A percentile compares a stretch with the other conserved stretches of the same genome.
Conservation (phyloP, 35 echinoderm and acorn worm species). For the Diadema setosum region DNA sequence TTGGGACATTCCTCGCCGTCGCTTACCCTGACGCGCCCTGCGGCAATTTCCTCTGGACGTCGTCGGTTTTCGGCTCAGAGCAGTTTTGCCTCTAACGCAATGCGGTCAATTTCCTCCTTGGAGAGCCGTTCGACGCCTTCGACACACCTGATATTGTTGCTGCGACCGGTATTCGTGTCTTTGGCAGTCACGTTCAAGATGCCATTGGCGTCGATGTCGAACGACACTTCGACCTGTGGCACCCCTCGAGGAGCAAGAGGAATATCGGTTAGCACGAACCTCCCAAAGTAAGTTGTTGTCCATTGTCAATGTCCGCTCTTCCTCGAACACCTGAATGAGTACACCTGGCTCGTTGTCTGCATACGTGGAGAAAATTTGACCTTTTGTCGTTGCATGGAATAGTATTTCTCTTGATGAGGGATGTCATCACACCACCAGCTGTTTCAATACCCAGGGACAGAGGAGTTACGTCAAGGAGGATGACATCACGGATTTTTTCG, state of each 20-base stretch:
- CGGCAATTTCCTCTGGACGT: too few relatives aligned
- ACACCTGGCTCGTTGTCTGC: constrained; percentile 67
- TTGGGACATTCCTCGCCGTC: too few relatives aligned
- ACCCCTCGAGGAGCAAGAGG: constrained; percentile 71
- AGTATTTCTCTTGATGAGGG: constrained; percentile 71
- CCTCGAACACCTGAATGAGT: constrained; percentile 72
- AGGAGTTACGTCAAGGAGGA: constrained; percentile 83
- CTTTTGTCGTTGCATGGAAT: constrained; percentile 25
- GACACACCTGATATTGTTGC: constrained; percentile 59
- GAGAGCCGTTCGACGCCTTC: constrained; percentile 16
- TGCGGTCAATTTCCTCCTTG: constrained; percentile 59
- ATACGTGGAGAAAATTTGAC: constrained; percentile 42
- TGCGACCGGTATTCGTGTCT: constrained; percentile 52
- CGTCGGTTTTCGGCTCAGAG: constrained; percentile 67
- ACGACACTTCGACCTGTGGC: constrained; percentile 67
- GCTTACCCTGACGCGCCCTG: too few relatives aligned
- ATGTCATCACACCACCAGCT: constrained; percentile 86
- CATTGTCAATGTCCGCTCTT: constrained; percentile 52
- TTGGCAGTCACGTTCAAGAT: constrained; percentile 78
- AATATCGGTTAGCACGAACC: constrained; percentile 64
- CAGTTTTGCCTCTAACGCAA: constrained; percentile 49
- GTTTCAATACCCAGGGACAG: constrained; percentile 76
- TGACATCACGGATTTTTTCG: constrained; percentile 49
- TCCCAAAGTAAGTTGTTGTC: constrained; percentile 66
- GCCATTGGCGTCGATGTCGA: constrained; percentile 76